These are phyloP conservation scores for Spheniscus humboldti DNA, from an alignment of 2,797 vertebrate genomes.

Conservation along the genomic window DNA sequence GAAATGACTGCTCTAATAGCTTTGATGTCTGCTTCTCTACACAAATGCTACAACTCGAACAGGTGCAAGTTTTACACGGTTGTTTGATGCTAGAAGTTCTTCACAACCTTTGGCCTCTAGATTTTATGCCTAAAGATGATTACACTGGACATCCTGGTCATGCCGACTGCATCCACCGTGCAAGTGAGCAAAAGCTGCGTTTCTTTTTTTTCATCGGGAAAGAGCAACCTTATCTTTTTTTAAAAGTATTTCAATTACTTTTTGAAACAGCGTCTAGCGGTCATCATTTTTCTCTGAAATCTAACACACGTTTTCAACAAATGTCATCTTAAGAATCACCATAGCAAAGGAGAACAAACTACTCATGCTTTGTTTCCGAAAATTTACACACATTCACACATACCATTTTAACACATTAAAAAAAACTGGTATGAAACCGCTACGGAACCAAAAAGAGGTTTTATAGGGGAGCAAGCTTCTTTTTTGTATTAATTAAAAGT, in stretches of 20 bases:
- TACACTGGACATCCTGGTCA: background rate
- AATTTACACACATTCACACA: background rate
- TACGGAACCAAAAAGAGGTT: background rate
- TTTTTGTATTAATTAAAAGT: slow-evolving; percentile 5
- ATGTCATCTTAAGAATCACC: background rate
- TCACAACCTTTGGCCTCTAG: background rate
- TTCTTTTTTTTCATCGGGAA: background rate
- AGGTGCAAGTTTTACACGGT: background rate
- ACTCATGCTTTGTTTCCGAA: background rate
- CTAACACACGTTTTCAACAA: background rate
- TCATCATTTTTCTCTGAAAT: background rate
- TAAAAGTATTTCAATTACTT: background rate
- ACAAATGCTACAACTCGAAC: background rate
- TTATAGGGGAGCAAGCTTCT: background rate
- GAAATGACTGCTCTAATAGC: background rate
- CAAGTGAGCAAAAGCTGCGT: background rate
- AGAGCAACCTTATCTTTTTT: background rate
- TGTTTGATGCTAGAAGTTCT: background rate
- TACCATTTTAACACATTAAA: background rate
- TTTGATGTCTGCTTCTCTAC: background rate
- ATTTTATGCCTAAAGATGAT: background rate
- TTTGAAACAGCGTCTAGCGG: background rate
- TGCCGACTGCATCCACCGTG: background rate
- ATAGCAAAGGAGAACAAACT: background rate
- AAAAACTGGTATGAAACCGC: background rate